These are phyloP conservation scores for Charanyca ferruginea DNA, from an alignment of 2,888 invertebrate genomes.

Conservation along the genomic window DNA sequence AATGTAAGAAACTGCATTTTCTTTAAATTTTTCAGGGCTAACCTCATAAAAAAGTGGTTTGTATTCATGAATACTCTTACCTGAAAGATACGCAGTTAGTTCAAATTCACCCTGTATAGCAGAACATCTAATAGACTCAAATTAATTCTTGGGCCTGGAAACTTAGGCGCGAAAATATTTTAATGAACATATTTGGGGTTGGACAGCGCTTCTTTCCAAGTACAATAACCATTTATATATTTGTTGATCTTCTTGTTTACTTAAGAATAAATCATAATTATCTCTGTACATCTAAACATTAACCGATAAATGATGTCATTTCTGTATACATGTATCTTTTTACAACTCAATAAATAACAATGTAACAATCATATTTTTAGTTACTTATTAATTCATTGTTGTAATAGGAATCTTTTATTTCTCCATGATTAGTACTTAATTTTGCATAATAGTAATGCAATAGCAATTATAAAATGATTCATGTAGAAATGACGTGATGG, in stretches of 20 bases:
- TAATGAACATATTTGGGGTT: too few relatives aligned
- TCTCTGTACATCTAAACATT: not conserved
- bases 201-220: too few relatives aligned
- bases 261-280: conserved; percentile 2
- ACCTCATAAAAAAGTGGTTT: too few relatives aligned
- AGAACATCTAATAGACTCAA: too few relatives aligned
- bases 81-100: too few relatives aligned
- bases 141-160: too few relatives aligned
- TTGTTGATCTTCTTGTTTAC: not conserved
- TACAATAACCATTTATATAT: too few relatives aligned
- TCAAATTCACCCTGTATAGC: too few relatives aligned
- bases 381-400: conserved; percentile 10
- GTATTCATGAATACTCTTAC: too few relatives aligned
- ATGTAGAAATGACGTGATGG: conserved; percentile 37
- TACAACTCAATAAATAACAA: conserved; percentile 5
- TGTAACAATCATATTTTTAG: conserved; percentile 26
- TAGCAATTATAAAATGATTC: conserved; percentile 35
- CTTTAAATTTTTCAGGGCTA: too few relatives aligned
- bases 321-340: conserved; percentile 10
- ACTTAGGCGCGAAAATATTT: too few relatives aligned
- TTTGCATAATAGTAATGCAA: conserved; percentile 12
- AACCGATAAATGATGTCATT: conserved; percentile 11
- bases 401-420: not conserved
- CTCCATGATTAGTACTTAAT: conserved; percentile 2
- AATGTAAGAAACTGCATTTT: too few relatives aligned